A percentile compares a stretch with the other conserved stretches of the same genome.
These are phyloP conservation scores for Trichogramma dendrolimi DNA, from an alignment of 2,888 invertebrate species.

Conservation along the genomic window DNA sequence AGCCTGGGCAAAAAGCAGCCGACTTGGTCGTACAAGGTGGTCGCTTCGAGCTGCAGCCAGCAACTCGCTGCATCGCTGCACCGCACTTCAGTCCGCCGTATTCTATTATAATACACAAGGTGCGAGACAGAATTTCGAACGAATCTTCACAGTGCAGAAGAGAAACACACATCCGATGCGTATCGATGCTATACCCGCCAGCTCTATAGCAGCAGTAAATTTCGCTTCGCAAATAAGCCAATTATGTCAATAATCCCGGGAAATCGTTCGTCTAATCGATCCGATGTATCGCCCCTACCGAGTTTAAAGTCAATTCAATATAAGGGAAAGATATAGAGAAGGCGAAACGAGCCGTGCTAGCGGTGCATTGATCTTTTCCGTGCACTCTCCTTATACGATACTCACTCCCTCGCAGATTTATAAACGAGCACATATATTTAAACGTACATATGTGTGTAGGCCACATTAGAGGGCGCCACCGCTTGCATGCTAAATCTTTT, in stretches of 20 bases:
- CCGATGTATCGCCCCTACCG: neutral
- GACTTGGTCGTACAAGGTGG: too few species aligned
- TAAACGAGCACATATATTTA: neutral
- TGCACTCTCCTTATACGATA: neutral
- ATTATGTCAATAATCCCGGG: conserved; percentile 33
- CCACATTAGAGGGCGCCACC: conserved; percentile 21
- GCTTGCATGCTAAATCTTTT: too few species aligned
- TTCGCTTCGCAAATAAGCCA: conserved; percentile 32
- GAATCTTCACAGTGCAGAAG: conserved; percentile 12
- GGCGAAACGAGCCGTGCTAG: neutral
- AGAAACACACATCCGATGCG: conserved; percentile 35
- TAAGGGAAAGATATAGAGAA: neutral
- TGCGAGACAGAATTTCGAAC: conserved; percentile 26
- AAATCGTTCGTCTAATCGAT: conserved; percentile 36
- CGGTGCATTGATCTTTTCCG: neutral
- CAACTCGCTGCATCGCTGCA: too few species aligned
- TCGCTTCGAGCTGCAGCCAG: too few species aligned
- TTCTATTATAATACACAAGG: too few species aligned
- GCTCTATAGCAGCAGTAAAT: conserved; percentile 22
- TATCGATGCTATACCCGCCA: conserved; percentile 22
- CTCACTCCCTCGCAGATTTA: too few species aligned
- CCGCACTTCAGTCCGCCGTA: too few species aligned
- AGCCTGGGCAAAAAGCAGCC: too few species aligned
- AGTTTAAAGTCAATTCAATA: conserved; percentile 2
- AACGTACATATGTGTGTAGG: neutral